Conservation (phyloP, 2,113 vertebrate genomes). For the Taurulus bubalis region DNA sequence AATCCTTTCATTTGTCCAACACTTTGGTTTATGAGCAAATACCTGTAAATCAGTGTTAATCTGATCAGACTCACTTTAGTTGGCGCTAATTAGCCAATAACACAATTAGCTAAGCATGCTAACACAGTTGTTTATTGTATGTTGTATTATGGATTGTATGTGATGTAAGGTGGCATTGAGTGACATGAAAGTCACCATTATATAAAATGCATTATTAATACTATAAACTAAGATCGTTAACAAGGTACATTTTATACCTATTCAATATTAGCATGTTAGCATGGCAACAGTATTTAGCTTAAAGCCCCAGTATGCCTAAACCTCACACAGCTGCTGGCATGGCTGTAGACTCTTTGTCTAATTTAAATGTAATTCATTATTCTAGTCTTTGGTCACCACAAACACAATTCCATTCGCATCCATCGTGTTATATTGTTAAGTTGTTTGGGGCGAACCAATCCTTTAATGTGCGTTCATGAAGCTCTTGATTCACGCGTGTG, state of each 20-base stretch:
- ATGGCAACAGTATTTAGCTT: not conserved
- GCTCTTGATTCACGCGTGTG: conserved; percentile 3
- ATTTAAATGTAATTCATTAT: not conserved
- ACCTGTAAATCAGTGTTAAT: too few relatives aligned
- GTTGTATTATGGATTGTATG: not conserved
- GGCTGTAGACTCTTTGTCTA: not conserved
- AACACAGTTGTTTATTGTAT: not conserved
- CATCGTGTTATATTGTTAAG: not conserved
- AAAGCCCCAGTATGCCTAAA: not conserved
- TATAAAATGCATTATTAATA: not conserved
- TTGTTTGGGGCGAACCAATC: not conserved
- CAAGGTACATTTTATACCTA: not conserved
- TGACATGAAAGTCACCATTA: not conserved
- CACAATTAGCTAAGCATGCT: not conserved
- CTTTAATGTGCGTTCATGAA: conserved; percentile 3
- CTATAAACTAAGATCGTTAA: not conserved
- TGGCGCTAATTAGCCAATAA: too few relatives aligned
- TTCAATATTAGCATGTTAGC: not conserved
- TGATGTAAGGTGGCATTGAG: not conserved
- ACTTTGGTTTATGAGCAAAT: too few relatives aligned
- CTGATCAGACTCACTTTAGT: too few relatives aligned
- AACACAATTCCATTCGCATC: not conserved
- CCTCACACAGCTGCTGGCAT: too few relatives aligned
- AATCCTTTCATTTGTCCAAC: too few relatives aligned
- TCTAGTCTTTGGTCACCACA: not conserved